Conservation (phyloP, 1,140 invertebrate species). For the Galleria mellonella region DNA sequence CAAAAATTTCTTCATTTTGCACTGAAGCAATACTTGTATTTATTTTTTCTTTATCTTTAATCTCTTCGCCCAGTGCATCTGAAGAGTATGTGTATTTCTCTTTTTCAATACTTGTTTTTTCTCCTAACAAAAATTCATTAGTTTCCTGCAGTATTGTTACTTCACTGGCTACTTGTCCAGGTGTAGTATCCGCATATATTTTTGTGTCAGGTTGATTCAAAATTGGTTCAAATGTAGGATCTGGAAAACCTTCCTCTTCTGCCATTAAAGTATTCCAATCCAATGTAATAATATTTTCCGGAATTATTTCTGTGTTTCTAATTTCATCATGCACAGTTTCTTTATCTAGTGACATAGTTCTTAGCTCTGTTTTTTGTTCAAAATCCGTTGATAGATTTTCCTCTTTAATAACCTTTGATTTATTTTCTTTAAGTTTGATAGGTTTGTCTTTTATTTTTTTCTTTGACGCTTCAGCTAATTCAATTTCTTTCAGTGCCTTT, state of each 20-base stretch:
- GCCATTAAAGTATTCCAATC: slow-evolving; percentile 62
- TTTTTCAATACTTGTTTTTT: slow-evolving; percentile 6
- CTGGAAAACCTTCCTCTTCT: slow-evolving; percentile 47
- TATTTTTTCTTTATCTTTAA: not conserved
- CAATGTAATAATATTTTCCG: slow-evolving; percentile 20
- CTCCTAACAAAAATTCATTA: slow-evolving; percentile 9
- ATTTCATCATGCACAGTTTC: slow-evolving; percentile 1
- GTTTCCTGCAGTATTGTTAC: slow-evolving; percentile 44
- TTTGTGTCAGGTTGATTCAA: slow-evolving; percentile 14
- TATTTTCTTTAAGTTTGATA: slow-evolving; percentile 20
- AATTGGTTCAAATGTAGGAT: slow-evolving; percentile 25
- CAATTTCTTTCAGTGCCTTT: slow-evolving; percentile 54
- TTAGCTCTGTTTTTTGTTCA: not conserved
- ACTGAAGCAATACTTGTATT: not conserved
- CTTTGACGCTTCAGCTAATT: slow-evolving; percentile 18
- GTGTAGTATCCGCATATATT: slow-evolving; percentile 7
- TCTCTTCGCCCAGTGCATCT: not conserved
- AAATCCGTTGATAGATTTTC: slow-evolving; percentile 3
- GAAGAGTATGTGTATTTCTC: not conserved
- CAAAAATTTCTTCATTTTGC: not conserved
- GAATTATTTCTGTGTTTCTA: not conserved
- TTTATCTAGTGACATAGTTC: not conserved
- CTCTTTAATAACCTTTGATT: slow-evolving; percentile 11
- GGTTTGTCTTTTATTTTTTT: slow-evolving; percentile 28
- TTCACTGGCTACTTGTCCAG: slow-evolving; percentile 39